phyloP scores from a whole-genome alignment of 1,140 invertebrate genomes.

The Drosophila kikkawai region DNA sequence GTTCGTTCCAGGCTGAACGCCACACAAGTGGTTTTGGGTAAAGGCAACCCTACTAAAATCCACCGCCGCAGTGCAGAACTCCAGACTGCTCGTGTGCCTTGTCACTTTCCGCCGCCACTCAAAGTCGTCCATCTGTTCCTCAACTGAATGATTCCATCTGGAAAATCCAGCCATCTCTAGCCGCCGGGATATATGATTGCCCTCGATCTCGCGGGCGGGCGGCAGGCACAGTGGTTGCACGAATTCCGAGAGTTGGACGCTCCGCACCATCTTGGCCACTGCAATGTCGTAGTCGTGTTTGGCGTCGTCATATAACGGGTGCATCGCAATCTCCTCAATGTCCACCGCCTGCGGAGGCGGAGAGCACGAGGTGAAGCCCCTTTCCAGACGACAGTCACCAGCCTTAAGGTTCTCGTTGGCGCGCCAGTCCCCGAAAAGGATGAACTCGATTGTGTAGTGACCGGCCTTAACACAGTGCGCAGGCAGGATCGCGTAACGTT shows the following conservation, averaged over 20 bases:
- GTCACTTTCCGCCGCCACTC: constrained; percentile 17
- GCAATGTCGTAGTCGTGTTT: constrained; percentile 18
- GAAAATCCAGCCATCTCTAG: constrained; percentile 23
- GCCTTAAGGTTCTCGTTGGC: not conserved
- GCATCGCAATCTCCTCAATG: constrained; percentile 27
- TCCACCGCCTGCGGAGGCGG: constrained; percentile 6
- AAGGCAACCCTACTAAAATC: not conserved
- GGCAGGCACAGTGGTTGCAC: constrained; percentile 35
- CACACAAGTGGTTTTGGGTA: constrained; percentile 28
- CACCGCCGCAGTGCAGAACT: not conserved
- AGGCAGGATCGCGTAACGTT: constrained; percentile 13
- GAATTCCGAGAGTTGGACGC: constrained; percentile 4
- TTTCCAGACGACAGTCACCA: not conserved
- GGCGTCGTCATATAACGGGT: not conserved
- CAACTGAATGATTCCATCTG: not conserved
- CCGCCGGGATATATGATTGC: constrained; percentile 6
- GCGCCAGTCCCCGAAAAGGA: constrained; percentile 18
- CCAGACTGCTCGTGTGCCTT: constrained; percentile 7
- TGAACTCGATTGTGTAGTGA: not conserved
- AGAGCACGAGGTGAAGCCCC: constrained; percentile 1
- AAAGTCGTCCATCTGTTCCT: not conserved
- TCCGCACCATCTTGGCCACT: constrained; percentile 13
- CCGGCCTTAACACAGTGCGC: constrained; percentile 13
- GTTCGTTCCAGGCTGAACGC: not conserved
- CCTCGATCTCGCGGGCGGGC: not conserved